phyloP scores from a whole-genome alignment of 1,140 invertebrate species.

The Nomia melanderi region DNA sequence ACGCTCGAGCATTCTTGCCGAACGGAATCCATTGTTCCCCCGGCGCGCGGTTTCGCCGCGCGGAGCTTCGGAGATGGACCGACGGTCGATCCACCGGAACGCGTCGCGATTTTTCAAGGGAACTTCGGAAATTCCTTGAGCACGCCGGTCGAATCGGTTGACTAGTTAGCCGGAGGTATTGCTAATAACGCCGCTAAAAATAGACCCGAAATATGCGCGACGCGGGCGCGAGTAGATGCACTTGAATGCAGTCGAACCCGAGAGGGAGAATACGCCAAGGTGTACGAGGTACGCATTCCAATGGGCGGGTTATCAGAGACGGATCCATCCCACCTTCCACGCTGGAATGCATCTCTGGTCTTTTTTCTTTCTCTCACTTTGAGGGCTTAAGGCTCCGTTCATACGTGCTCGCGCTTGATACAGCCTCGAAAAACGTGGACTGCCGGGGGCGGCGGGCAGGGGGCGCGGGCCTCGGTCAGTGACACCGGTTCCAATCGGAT shows the following conservation, averaged over 20 bases:
- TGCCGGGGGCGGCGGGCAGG: neutral
- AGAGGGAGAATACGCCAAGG: conserved; percentile 72
- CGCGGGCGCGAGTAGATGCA: conserved; percentile 44
- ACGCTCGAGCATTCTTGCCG: too few species aligned
- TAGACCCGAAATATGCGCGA: conserved; percentile 53
- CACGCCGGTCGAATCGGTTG: neutral
- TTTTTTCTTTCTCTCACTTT: conserved; percentile 48
- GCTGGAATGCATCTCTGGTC: conserved; percentile 68
- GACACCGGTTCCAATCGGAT: conserved; percentile 45
- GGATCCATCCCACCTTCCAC: conserved; percentile 75
- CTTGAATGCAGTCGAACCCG: conserved; percentile 57
- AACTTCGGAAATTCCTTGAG: conserved; percentile 38
- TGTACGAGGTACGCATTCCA: conserved; percentile 78
- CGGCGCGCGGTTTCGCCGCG: too few species aligned
- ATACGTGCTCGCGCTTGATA: conserved; percentile 47
- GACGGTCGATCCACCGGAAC: too few species aligned
- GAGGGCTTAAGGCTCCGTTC: conserved; percentile 59
- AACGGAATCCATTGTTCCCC: too few species aligned
- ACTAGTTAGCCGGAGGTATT: conserved; percentile 9
- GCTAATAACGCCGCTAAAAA: conserved; percentile 52
- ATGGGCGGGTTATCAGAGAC: conserved; percentile 78
- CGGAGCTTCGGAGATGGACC: too few species aligned
- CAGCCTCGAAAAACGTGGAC: conserved; percentile 47
- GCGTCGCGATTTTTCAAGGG: neutral
- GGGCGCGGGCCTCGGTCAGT: conserved; percentile 41